Percentiles rank a stretch among this genome's conserved stretches.
These are phyloP conservation scores for Ianthella basta DNA, from an alignment of 37 sponge, comb jelly and placozoan species.

Conservation along the genomic window DNA sequence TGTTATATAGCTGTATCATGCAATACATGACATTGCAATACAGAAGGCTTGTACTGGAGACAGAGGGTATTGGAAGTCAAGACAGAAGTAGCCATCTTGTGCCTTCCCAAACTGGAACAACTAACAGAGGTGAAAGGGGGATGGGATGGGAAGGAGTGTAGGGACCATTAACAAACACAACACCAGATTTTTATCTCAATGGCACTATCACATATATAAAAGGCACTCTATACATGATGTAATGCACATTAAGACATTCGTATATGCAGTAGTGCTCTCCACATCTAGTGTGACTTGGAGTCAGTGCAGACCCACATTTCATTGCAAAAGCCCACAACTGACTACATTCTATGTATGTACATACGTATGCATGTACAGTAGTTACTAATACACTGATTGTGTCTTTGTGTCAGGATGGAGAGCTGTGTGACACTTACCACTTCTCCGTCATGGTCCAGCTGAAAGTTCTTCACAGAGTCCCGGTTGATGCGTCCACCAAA, in stretches of 20 bases:
- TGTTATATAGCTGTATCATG: neutral
- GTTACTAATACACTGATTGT: too few species aligned
- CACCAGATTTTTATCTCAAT: neutral
- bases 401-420: too few species aligned
- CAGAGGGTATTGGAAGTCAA: constrained; percentile 52
- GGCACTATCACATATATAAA: too few species aligned
- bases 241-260: too few species aligned
- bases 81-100: constrained; percentile 16
- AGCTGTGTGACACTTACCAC: constrained; percentile 41
- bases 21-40: constrained; percentile 43
- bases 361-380: too few species aligned
- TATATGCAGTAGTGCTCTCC: too few species aligned
- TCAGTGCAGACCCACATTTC: too few species aligned
- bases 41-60: constrained; percentile 58
- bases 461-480: constrained; percentile 66
- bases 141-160: neutral
- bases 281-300: too few species aligned
- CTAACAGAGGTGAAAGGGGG: constrained; percentile 15
- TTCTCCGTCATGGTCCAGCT: constrained; percentile 39
- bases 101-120: constrained; percentile 43
- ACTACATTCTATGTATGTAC: too few species aligned
- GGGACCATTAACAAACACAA: too few species aligned
- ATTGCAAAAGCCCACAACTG: too few species aligned
- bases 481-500: constrained; percentile 55
- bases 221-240: too few species aligned